Conservation (phyloP, 2,113 vertebrate genomes). For the Egretta garzetta region DNA sequence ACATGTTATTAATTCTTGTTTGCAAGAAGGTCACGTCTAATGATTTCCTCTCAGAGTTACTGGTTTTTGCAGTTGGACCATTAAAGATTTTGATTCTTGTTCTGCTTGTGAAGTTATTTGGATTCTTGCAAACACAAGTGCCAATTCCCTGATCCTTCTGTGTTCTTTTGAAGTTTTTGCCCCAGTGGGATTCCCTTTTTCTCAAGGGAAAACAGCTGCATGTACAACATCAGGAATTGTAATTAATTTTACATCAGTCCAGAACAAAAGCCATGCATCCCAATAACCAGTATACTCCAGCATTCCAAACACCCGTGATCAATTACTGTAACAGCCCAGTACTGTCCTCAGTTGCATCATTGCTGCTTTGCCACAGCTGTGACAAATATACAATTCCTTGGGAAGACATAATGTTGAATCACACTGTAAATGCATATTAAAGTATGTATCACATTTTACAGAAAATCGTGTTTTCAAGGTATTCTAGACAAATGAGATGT, state of each 20-base stretch:
- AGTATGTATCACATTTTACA: background rate
- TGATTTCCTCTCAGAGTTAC: conserved; percentile 20
- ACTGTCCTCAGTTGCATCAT: background rate
- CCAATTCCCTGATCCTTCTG: background rate
- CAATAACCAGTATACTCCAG: background rate
- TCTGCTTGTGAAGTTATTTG: background rate
- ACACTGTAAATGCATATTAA: background rate
- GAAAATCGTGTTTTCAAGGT: background rate
- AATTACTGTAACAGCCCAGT: background rate
- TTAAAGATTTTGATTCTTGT: background rate
- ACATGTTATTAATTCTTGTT: conserved; percentile 23
- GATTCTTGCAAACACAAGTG: background rate
- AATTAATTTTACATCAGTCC: background rate
- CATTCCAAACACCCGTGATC: background rate
- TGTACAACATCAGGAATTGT: background rate
- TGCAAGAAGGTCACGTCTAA: conserved; percentile 8
- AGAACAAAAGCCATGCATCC: background rate
- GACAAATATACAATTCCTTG: background rate
- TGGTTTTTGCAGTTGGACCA: background rate
- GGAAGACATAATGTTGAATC: background rate
- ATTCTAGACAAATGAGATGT: background rate
- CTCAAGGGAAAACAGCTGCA: background rate
- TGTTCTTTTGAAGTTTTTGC: background rate
- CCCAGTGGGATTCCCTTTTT: background rate
- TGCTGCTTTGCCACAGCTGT: background rate